phyloP scores from a whole-genome alignment of 1,140 invertebrate genomes.

The Hycleus phaleratus region DNA sequence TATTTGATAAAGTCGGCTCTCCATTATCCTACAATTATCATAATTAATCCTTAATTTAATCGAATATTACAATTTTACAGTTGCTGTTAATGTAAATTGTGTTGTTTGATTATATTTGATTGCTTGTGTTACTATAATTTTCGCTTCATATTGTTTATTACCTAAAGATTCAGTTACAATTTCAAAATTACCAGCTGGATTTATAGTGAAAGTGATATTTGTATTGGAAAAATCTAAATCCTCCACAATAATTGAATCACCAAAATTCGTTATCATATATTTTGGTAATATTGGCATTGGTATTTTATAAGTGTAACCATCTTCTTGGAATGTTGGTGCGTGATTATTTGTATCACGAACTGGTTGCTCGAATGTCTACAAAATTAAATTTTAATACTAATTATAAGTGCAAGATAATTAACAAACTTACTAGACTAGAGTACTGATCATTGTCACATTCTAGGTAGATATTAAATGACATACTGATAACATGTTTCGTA shows the following conservation, averaged over 20 bases:
- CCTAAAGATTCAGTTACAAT: constrained; percentile 1
- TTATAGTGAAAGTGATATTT: constrained; percentile 19
- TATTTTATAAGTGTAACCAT: constrained; percentile 18
- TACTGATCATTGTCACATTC: neutral
- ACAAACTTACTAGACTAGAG: no score
- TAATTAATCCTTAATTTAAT: no score
- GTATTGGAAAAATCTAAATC: constrained; percentile 29
- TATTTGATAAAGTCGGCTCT: neutral
- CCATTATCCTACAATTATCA: neutral
- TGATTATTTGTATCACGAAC: constrained; percentile 16
- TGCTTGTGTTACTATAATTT: no score
- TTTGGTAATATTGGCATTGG: constrained; percentile 26
- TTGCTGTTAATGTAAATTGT: no score
- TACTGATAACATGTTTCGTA: constrained; percentile 12
- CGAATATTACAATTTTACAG: no score
- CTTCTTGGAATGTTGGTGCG: neutral
- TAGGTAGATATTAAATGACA: constrained; percentile 4
- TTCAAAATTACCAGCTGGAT: constrained; percentile 15
- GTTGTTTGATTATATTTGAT: no score
- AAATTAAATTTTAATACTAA: no score
- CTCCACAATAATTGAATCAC: constrained; percentile 12
- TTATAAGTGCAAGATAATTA: no score
- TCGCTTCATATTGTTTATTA: neutral
- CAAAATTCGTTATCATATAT: constrained; percentile 19
- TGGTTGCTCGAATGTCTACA: neutral